These are phyloP conservation scores for Bombus turneri DNA, from an alignment of 1,140 invertebrate genomes.

Conservation along the genomic window DNA sequence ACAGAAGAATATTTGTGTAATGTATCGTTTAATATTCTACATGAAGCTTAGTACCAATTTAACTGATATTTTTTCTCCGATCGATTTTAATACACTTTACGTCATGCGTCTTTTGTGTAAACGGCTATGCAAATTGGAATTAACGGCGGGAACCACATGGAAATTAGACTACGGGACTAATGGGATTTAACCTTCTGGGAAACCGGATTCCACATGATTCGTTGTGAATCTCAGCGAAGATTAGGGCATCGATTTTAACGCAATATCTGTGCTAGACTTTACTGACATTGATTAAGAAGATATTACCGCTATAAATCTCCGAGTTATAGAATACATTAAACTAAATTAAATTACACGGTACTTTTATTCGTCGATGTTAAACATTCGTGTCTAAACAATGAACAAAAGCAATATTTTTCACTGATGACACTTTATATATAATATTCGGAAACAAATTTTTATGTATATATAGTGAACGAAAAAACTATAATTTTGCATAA, in stretches of 20 bases:
- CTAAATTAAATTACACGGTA: too few species aligned
- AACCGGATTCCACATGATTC: constrained; percentile 41
- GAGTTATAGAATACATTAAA: too few species aligned
- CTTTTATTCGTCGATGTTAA: not conserved
- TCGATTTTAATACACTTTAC: constrained; percentile 28
- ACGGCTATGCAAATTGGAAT: constrained; percentile 53
- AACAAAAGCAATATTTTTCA: not conserved
- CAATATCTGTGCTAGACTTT: not conserved
- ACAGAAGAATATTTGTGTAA: too few species aligned
- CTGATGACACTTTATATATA: not conserved
- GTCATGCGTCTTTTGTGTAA: constrained; percentile 37
- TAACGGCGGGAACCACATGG: constrained; percentile 44
- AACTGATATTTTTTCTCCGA: not conserved
- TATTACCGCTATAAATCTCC: too few species aligned
- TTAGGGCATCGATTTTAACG: constrained; percentile 13
- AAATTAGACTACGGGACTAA: constrained; percentile 43
- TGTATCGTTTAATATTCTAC: too few species aligned
- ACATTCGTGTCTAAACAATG: not conserved
- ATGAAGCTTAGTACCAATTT: too few species aligned
- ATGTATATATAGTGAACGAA: not conserved
- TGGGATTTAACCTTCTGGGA: constrained; percentile 47
- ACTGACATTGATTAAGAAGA: not conserved
- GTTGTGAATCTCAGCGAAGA: constrained; percentile 28
- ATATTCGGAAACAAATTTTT: not conserved
- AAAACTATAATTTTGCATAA: too few species aligned